These are phyloP conservation scores for Tricholaema leucomelas DNA, from an alignment of 2,113 vertebrate species.

Conservation along the genomic window DNA sequence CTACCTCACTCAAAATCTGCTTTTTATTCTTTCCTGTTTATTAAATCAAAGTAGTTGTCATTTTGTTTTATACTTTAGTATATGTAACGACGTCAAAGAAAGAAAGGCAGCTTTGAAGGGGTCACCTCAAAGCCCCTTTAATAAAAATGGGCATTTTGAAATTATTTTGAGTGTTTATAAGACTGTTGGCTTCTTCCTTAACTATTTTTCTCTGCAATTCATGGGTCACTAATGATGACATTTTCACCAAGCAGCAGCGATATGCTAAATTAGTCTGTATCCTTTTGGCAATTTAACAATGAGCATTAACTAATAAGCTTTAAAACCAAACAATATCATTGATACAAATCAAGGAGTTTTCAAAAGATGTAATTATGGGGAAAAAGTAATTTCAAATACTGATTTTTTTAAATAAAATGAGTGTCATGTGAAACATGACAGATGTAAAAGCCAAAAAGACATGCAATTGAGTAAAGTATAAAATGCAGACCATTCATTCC, in stretches of 20 bases:
- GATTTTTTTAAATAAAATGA: neutral
- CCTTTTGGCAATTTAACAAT: constrained; percentile 75
- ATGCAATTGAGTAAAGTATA: neutral
- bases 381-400: neutral
- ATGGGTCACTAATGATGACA: constrained; percentile 79
- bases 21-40: neutral
- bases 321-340: constrained; percentile 43
- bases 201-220: constrained; percentile 26
- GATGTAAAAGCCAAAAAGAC: constrained; percentile 5
- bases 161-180: neutral
- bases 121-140: neutral
- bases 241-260: constrained; percentile 72
- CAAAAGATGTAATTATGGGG: neutral
- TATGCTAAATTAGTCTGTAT: constrained; percentile 72
- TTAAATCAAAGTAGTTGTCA: neutral
- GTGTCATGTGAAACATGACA: neutral
- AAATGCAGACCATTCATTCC: constrained; percentile 44
- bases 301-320: constrained; percentile 61
- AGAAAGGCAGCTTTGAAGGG: neutral
- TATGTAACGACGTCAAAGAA: neutral
- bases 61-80: neutral
- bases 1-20: neutral
- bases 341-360: constrained; percentile 48
- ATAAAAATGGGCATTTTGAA: constrained; percentile 20
- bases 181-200: neutral